Evolutionary conservation across 2,888 invertebrate genomes (phyloP).

Genomic region (Scrobipalpa atriplicella): DNA sequence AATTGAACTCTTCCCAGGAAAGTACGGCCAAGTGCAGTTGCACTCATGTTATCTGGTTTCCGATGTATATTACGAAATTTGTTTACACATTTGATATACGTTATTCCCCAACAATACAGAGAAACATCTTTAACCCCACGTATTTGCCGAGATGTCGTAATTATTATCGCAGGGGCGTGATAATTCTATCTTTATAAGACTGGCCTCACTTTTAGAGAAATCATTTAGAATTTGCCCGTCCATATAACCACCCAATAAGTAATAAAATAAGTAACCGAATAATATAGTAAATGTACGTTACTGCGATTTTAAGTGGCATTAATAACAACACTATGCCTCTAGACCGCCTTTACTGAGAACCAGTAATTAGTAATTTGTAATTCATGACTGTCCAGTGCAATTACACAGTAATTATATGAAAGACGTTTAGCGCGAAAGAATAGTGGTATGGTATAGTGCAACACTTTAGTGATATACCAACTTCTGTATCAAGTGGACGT

Average conservation of each 20-base stretch:
- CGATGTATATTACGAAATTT: slow-evolving; percentile 1
- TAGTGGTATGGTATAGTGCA: slow-evolving; percentile 3
- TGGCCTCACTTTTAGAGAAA: neutral
- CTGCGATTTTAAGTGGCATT: neutral
- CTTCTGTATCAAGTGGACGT: slow-evolving; percentile 13
- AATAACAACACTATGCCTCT: neutral
- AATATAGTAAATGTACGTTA: neutral
- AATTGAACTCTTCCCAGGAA: neutral
- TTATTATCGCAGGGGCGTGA: slow-evolving; percentile 2
- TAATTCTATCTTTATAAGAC: slow-evolving; percentile 24
- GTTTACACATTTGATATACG: slow-evolving; percentile 4
- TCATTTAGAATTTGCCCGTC: neutral
- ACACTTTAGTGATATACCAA: slow-evolving; percentile 10
- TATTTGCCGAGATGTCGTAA: slow-evolving; percentile 16
- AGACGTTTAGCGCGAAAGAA: slow-evolving; percentile 11
- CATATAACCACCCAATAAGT: neutral
- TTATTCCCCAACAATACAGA: slow-evolving; percentile 1
- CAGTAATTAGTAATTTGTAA: slow-evolving; percentile 8
- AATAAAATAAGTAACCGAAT: too few species aligned
- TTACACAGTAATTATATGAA: slow-evolving; percentile 7
- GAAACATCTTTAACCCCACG: slow-evolving; percentile 10
- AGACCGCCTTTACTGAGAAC: neutral
- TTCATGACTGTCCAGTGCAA: slow-evolving; percentile 17
- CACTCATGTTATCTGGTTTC: slow-evolving; percentile 1
- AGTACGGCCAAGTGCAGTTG: neutral